Base-by-base conservation (phyloP, 2,888 invertebrate genomes). In the Crematogaster levior region DNA sequence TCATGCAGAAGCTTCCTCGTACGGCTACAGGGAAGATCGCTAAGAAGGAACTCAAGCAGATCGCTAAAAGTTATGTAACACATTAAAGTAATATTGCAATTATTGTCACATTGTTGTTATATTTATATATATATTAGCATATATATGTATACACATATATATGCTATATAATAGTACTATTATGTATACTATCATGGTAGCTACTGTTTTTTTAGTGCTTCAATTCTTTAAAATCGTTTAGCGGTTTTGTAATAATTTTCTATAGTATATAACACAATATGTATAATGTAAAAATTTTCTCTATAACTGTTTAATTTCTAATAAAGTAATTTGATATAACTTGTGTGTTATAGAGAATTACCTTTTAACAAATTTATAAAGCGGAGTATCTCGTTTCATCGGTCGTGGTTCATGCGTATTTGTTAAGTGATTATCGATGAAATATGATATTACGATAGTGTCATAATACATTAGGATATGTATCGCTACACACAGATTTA, bases 1-100 rank as follows among this genome's bases (percentile, higher is more conserved):
- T 93, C 74, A 10, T 93, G 24, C 86, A 91, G 0, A 68, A 85
- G 77, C 81, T 93, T 40, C 92, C 92, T 1, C 82, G 87, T 21
- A 92, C 92, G 3, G 81, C 91, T 1, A 89, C 90, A 6, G 92
- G 92, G 27, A 93, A 93, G 88, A 81, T 92, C 24, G 82, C 81
- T 58, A 85, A 63, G 48, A 80, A 80, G 58, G 75, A 85, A 10
- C 65, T 85, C 30, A 60, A 79, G 21, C 43, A 53, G 27, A 66
- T 82, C 6, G 77, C 66, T 7, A 84, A 61, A 40, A 83, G 1
- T 40, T 65, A 72, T 5, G 48, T 15, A 5, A 51, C 18, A 3
- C 48, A 80, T 48, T 83, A 43, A 43, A 60, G 58, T 10, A 27
- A 46, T 48, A 58, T 12, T 24, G 37, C 4, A 58, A 58, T 30